A percentile compares a stretch with the other conserved stretches of the same genome.
Evolutionary conservation across 1,140 invertebrate genomes (phyloP).

Genomic region (Hylyphantes graminicola): DNA sequence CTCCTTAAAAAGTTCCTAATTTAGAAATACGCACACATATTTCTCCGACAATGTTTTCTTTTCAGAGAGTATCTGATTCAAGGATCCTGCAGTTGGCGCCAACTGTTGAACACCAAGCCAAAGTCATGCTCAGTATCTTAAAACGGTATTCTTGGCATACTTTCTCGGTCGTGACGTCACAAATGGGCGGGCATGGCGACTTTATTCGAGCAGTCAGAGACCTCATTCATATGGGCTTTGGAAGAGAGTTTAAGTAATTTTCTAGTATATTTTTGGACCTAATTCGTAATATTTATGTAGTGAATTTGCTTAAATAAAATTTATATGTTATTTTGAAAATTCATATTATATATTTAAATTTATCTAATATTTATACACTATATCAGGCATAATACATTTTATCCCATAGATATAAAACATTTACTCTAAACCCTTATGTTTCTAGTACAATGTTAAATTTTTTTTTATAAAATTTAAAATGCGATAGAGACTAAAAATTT

Average conservation of each 20-base stretch:
- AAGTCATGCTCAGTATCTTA: slow-evolving; percentile 91
- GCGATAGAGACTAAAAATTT: too few relatives aligned
- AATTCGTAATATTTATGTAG: too few relatives aligned
- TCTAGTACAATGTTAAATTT: too few relatives aligned
- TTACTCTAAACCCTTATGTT: too few relatives aligned
- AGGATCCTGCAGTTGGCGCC: slow-evolving; percentile 83
- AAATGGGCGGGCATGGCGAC: slow-evolving; percentile 93
- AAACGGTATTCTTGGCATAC: slow-evolving; percentile 96
- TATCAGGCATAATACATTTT: too few relatives aligned
- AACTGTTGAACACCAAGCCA: slow-evolving; percentile 90
- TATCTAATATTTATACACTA: too few relatives aligned
- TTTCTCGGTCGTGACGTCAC: slow-evolving; percentile 84
- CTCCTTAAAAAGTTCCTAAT: neutral
- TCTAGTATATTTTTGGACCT: neutral
- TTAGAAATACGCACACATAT: neutral
- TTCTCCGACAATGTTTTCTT: slow-evolving; percentile 56
- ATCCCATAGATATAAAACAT: too few relatives aligned
- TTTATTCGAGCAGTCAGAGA: slow-evolving; percentile 94
- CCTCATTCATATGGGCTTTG: slow-evolving; percentile 70
- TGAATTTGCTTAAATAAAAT: neutral
- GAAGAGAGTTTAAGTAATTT: slow-evolving; percentile 81
- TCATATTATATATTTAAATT: neutral
- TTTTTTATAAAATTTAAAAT: too few relatives aligned
- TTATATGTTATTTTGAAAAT: neutral
- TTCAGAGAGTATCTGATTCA: slow-evolving; percentile 62